Conservation (phyloP, 2,113 vertebrate genomes). For the Nibea albiflora region DNA sequence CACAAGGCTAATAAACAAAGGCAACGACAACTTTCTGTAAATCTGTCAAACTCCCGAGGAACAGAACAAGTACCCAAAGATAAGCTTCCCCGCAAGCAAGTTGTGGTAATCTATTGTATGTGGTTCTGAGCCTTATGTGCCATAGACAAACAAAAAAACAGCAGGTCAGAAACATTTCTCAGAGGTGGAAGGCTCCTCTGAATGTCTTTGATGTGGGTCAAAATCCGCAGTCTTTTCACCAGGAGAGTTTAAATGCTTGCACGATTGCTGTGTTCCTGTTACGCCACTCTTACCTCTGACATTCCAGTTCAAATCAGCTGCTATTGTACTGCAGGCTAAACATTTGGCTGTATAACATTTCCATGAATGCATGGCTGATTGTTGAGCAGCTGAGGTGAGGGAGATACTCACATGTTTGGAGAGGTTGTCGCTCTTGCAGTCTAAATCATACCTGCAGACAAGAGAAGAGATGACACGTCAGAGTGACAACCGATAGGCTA, state of each 20-base stretch:
- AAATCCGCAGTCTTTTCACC: neutral
- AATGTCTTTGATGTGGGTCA: neutral
- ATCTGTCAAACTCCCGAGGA: too few relatives aligned
- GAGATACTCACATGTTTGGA: constrained; percentile 95
- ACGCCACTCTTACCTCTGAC: constrained; percentile 4
- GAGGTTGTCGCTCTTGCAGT: constrained; percentile 97
- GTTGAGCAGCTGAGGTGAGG: constrained; percentile 39
- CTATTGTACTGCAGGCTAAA: constrained; percentile 40
- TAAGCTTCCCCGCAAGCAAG: too few relatives aligned
- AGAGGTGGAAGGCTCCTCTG: neutral
- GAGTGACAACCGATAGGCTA: neutral
- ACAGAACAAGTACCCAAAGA: too few relatives aligned
- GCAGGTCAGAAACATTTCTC: neutral
- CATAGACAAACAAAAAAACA: neutral
- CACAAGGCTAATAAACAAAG: too few relatives aligned
- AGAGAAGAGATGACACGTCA: constrained; percentile 56
- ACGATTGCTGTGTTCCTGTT: neutral
- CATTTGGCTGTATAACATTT: constrained; percentile 18
- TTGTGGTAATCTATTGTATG: too few relatives aligned
- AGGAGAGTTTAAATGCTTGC: constrained; percentile 7
- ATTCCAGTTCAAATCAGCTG: constrained; percentile 52
- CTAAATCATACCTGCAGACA: constrained; percentile 92
- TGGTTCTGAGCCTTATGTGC: too few relatives aligned
- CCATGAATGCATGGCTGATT: constrained; percentile 61
- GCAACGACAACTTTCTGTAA: too few relatives aligned